Evolutionary conservation across 1,140 invertebrate genomes (phyloP), one percentile per base, ranked within the genome.

Genomic region (Physella acuta): DNA sequence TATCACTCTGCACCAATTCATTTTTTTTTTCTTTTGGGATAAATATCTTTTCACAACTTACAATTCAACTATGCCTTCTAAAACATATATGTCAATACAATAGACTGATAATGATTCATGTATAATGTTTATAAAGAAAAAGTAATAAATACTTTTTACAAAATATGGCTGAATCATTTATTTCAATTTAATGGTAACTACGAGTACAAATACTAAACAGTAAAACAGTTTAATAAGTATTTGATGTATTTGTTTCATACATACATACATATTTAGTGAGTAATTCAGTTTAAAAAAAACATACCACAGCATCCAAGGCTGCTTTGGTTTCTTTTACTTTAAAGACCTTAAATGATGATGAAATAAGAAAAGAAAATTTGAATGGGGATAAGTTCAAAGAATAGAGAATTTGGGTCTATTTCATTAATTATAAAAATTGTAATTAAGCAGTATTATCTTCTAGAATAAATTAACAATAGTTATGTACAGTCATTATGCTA

Each of bases 271-370:
- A 30, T 20, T 30, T 31, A 59, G 3, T 30, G 28, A 8, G 5
- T 31, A 3, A 59, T 4, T 30, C 11, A 31, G 28, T 30, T 60
- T 60, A 31, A 60, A 20, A 60, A 44, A 62, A n/a, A 72, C 72
- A 71, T 65, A 78, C 76, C 49, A 76, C 71, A 20, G 75, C 76
- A 55, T 59, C 11, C 51, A 73, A 56, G 51, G 49, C 28, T 39
- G 75, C 56, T 39, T 68, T 73, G 30, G 51, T 73, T 60, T 75
- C 75, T 55, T 71, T 75, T 14, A 74, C 52, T 24, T 49, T 52
- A 14, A 75, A 39, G 28, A 75, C 69, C 76, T 78, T 68, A 28
- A 73, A 69, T 37, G 71, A 64, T n/a, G 66, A 72, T 49, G 44
- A 71, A 72, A 28, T 37, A 64, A 34, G 4, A 49, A 14, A 5